Base-by-base conservation (phyloP, 2,113 vertebrate species). In the Poeciliopsis turrubarensis region DNA sequence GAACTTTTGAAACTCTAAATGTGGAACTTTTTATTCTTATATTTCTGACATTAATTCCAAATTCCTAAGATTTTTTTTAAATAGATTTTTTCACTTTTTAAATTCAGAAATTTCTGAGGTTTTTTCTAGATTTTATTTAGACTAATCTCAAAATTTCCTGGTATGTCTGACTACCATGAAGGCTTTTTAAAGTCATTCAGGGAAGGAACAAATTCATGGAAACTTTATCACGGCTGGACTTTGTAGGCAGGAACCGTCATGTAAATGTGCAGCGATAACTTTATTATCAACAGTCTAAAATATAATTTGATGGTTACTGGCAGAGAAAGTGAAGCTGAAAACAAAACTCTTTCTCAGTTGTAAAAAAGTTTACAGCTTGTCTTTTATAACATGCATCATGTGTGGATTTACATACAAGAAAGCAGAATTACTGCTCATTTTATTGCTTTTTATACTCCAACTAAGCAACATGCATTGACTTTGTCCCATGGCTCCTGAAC, bases 401-500 rank as follows among this genome's bases (percentile, higher is more conserved):
- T 22, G 2, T n/a, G 10, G 29, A 51, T 12, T 41, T 10, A 14
- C 13, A 44, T 19, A 19, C 27, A 25, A 14, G 3, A 60, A 69
- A 68, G 17, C 2, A 0, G 31, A 0, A 57, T 41, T n/a, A 70
- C 7, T 70, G 54, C 8, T 19, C 15, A 15, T 73, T 77, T 81
- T 75, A 73, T 12, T 70, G 51, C 47, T 19, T 17, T 71, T 57
- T 75, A 77, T 73, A 51, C 66, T 22, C 26, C 1, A 6, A 11
- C 4, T 8, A 9, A 11, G 25, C 14, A 22, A 4, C 17, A 14
- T 11, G 68, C 3, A 22, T 19, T 37, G 64, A 84, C 88, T 86
- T 86, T 79, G 73, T n/a, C 65, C 44, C 32, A 1, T 47, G 64
- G 10, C 60, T 61, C 65, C 34, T 5, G 30, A 54, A 69, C 70